Percentiles rank a stretch among this genome's conserved stretches.
Conservation (phyloP, 2,797 vertebrate species). For the Lacerta agilis region DNA sequence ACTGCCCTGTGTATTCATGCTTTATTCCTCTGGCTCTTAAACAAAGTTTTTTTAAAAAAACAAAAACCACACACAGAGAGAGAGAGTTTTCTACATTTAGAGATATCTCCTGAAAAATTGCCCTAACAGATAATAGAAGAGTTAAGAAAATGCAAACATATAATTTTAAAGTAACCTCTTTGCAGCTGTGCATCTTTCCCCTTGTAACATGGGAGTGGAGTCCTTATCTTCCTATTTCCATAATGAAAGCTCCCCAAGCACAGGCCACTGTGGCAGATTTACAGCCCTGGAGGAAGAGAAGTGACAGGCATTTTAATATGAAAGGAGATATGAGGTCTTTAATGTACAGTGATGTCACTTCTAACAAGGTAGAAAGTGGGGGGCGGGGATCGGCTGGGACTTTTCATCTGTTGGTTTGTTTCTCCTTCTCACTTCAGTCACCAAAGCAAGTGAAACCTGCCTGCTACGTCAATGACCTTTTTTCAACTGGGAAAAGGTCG, state of each 20-base stretch:
- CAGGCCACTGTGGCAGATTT: conserved; percentile 77
- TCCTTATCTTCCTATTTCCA: conserved; percentile 81
- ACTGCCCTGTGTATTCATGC: conserved; percentile 40
- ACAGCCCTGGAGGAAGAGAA: conserved; percentile 75
- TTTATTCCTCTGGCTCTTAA: conserved; percentile 43
- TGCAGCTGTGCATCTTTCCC: conserved; percentile 67
- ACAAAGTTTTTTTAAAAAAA: neutral
- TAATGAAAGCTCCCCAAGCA: conserved; percentile 80
- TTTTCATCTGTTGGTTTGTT: neutral
- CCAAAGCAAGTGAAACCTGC: conserved; percentile 71
- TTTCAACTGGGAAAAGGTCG: conserved; percentile 80
- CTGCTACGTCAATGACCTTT: conserved; percentile 71
- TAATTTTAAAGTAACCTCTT: conserved; percentile 71
- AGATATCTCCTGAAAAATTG: conserved; percentile 58
- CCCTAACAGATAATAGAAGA: conserved; percentile 47
- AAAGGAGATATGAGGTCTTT: conserved; percentile 82
- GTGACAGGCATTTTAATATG: conserved; percentile 83
- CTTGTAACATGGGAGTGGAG: conserved; percentile 73
- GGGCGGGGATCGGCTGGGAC: neutral
- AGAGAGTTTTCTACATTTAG: conserved; percentile 18
- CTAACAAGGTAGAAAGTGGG: conserved; percentile 75
- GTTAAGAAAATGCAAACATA: conserved; percentile 58
- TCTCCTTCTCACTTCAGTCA: conserved; percentile 65
- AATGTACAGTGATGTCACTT: conserved; percentile 83
- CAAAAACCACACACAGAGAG: accelerated